These are phyloP conservation scores for Montipora capricornis DNA, from an alignment of 64 coral and sea anemone species.

Conservation along the genomic window DNA sequence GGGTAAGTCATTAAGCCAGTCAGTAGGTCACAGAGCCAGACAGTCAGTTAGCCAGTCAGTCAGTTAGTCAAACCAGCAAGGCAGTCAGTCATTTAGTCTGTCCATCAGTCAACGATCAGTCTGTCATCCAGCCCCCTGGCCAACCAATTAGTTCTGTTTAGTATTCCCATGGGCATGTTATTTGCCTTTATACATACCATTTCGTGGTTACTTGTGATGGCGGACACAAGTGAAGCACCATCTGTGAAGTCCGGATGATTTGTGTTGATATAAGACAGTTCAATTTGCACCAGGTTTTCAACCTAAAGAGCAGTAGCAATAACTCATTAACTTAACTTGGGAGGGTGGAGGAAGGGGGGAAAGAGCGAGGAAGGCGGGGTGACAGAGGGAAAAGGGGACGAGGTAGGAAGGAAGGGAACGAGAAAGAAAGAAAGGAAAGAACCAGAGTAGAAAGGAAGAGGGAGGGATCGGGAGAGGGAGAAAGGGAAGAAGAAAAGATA, in stretches of 20 bases:
- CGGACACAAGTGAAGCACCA: constrained; percentile 77
- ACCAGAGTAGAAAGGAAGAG: too few species aligned
- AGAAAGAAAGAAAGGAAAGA: too few species aligned
- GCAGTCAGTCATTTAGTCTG: background rate
- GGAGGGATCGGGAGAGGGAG: too few species aligned
- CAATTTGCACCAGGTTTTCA: constrained; percentile 92
- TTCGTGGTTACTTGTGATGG: constrained; percentile 90
- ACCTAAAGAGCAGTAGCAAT: constrained; percentile 51
- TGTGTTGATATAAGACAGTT: constrained; percentile 97
- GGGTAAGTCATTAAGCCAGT: background rate
- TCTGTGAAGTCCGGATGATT: constrained; percentile 99
- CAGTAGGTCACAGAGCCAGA: too few species aligned
- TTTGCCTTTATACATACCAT: constrained; percentile 49
- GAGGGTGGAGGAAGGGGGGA: too few species aligned
- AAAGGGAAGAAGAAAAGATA: too few species aligned
- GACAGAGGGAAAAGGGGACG: too few species aligned
- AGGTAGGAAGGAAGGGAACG: too few species aligned
- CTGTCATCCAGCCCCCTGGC: background rate
- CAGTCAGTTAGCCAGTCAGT: background rate
- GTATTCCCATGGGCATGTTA: background rate
- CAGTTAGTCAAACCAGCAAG: background rate
- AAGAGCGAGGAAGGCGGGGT: too few species aligned
- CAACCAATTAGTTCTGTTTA: background rate
- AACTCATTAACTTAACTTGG: background rate
- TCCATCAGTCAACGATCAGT: background rate